These are phyloP conservation scores for Okamejei kenojei DNA, from an alignment of 2,797 vertebrate genomes.

Conservation along the genomic window DNA sequence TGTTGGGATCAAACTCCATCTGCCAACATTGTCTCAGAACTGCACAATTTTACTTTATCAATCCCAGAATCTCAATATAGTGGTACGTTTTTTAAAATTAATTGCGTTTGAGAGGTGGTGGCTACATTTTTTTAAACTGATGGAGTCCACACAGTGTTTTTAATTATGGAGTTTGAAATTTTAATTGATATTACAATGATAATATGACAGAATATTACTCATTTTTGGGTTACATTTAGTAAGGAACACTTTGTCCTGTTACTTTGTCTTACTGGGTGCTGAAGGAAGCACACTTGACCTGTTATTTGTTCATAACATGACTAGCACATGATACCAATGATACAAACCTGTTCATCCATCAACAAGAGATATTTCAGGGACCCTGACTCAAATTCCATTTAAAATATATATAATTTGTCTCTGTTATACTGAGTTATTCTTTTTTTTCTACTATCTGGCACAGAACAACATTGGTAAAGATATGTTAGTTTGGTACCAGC, in stretches of 20 bases:
- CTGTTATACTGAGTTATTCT: background rate
- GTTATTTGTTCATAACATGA: background rate
- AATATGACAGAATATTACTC: background rate
- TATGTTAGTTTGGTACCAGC: background rate
- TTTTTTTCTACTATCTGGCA: background rate
- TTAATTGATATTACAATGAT: background rate
- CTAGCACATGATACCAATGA: background rate
- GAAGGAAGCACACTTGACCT: background rate
- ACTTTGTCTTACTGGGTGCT: background rate
- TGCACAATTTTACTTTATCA: background rate
- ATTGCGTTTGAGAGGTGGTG: background rate
- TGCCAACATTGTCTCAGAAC: too few species aligned
- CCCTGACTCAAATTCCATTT: background rate
- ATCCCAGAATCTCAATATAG: background rate
- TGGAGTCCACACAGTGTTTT: too few species aligned
- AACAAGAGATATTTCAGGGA: background rate
- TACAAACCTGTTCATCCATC: background rate
- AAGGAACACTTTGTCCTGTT: background rate
- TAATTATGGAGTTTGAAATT: background rate
- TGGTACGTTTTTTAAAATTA: background rate
- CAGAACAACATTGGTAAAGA: background rate
- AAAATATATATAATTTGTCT: background rate
- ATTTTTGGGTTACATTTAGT: background rate
- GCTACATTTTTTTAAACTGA: too few species aligned
- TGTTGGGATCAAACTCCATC: too few species aligned